These are phyloP conservation scores for Silurus glanis DNA, from an alignment of 2,113 vertebrate species.

Conservation along the genomic window DNA sequence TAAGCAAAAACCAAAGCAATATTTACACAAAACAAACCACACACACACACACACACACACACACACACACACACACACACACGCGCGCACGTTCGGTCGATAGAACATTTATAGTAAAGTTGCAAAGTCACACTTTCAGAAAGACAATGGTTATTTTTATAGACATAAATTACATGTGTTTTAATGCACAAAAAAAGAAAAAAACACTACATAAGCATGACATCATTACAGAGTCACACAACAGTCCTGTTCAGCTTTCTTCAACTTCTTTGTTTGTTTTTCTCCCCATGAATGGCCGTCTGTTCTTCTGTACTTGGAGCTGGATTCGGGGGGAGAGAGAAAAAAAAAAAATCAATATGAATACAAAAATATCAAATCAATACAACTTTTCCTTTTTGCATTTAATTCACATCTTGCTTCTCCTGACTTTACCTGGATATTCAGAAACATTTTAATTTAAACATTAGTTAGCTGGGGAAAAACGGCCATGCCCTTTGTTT, in stretches of 20 bases:
- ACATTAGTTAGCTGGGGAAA: not conserved
- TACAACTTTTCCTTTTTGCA: not conserved
- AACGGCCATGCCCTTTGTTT: not conserved
- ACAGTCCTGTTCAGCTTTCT: constrained; percentile 36
- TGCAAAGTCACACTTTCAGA: not conserved
- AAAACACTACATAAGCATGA: not conserved
- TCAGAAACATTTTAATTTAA: not conserved
- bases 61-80: not conserved
- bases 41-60: not conserved
- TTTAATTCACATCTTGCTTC: not conserved
- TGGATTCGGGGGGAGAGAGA: constrained; percentile 44
- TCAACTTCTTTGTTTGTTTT: constrained; percentile 49
- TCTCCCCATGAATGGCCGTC: constrained; percentile 49
- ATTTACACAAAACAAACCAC: not conserved
- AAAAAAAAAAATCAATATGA: not conserved
- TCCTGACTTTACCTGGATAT: not conserved
- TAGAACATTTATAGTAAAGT: not conserved
- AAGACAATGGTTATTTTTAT: not conserved
- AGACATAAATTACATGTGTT: constrained; percentile 14
- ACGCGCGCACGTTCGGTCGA: not conserved
- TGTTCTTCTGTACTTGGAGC: constrained; percentile 74
- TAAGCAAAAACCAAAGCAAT: not conserved
- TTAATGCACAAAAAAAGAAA: not conserved
- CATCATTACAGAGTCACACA: constrained; percentile 52
- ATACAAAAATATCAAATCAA: not conserved